These are phyloP conservation scores for Periparus ater DNA, from an alignment of 2,797 vertebrate genomes.

Conservation along the genomic window DNA sequence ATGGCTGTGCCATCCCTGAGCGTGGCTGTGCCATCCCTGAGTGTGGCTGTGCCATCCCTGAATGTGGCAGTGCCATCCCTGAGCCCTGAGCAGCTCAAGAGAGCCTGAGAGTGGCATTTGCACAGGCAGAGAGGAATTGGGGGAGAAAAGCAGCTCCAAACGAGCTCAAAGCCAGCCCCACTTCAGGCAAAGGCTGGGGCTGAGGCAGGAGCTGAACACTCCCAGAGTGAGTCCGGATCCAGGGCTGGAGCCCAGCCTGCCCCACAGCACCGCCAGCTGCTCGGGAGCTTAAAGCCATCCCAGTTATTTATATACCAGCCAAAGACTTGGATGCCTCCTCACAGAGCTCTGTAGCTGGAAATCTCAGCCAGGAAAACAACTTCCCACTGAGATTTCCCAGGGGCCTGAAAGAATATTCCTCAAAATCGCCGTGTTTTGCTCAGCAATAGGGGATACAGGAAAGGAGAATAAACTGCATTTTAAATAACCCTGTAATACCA, in stretches of 20 bases:
- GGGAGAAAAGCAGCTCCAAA: background rate
- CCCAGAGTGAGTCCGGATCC: background rate
- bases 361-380: slow-evolving; percentile 15
- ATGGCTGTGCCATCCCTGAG: too few relatives aligned
- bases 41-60: too few relatives aligned
- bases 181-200: background rate
- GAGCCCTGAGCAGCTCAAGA: too few relatives aligned
- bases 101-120: background rate
- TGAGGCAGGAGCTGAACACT: background rate
- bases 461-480: background rate
- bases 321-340: background rate
- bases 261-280: background rate
- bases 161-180: background rate
- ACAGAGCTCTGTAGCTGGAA: background rate
- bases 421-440: background rate
- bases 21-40: too few relatives aligned
- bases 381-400: background rate
- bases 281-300: background rate
- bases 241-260: background rate
- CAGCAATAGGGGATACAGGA: background rate
- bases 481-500: background rate
- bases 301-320: background rate
- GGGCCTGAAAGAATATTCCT: background rate
- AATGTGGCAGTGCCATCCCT: too few relatives aligned
- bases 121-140: accelerated